Conservation (phyloP, 2,113 vertebrate species). For the Nannospalax galili region DNA sequence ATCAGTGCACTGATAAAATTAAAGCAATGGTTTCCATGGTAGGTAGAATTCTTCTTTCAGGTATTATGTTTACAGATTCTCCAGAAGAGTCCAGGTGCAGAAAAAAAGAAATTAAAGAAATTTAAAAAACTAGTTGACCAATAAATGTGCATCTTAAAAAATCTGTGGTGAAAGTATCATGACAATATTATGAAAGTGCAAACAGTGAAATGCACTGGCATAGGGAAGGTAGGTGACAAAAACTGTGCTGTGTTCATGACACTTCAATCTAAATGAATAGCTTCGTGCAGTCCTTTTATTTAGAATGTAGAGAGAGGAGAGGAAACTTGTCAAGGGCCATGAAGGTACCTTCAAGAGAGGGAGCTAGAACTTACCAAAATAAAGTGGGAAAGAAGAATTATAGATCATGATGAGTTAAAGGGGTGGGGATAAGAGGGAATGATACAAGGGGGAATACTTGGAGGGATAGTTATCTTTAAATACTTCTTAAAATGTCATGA, state of each 20-base stretch:
- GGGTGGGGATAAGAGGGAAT: too few species aligned
- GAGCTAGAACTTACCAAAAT: too few species aligned
- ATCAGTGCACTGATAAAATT: not conserved
- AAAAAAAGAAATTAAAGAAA: not conserved
- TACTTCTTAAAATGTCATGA: too few species aligned
- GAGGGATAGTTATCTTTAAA: too few species aligned
- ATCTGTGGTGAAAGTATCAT: not conserved
- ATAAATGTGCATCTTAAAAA: not conserved
- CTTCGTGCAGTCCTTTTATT: too few species aligned
- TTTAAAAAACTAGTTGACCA: not conserved
- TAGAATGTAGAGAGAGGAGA: too few species aligned
- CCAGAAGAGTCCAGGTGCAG: not conserved
- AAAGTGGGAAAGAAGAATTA: too few species aligned
- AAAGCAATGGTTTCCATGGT: not conserved
- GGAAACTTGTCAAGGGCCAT: too few species aligned
- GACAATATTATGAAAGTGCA: not conserved
- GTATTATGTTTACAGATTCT: not conserved
- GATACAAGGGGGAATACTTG: too few species aligned
- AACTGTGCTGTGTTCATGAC: fast-evolving
- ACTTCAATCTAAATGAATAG: not conserved
- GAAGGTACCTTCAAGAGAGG: too few species aligned
- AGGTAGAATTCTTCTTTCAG: not conserved
- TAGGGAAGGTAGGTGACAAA: not conserved
- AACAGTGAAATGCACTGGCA: not conserved
- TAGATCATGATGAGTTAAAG: too few species aligned